These are phyloP conservation scores for Crossocerus cetratus DNA, from an alignment of 2,888 invertebrate species.

Conservation along the genomic window DNA sequence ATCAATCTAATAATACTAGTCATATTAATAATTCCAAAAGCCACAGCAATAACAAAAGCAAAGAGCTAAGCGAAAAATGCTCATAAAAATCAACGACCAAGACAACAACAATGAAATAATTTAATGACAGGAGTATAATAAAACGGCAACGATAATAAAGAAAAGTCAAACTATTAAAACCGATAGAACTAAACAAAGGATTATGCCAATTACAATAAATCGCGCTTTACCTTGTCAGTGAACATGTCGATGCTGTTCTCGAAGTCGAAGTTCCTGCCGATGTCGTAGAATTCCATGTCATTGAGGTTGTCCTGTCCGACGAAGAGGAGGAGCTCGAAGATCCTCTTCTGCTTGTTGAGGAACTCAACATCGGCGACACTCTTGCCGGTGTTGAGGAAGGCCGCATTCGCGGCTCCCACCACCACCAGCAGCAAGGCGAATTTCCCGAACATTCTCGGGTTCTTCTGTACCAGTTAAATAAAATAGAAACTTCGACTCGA, in stretches of 20 bases:
- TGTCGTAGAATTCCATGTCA: conserved; percentile 68
- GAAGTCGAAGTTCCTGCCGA: conserved; percentile 69
- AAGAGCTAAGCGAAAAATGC: no score
- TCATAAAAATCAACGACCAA: no score
- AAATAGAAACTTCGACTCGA: no score
- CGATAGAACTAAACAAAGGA: background rate
- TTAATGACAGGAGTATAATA: no score
- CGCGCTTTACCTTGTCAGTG: conserved; percentile 66
- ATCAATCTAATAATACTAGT: no score
- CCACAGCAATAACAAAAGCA: no score
- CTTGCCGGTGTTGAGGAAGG: background rate
- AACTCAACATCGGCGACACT: conserved; percentile 70
- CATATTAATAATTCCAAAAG: no score
- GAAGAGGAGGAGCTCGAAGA: conserved; percentile 72
- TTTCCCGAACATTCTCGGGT: no score
- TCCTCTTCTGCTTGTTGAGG: conserved; percentile 72
- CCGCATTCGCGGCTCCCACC: background rate
- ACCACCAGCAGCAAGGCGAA: background rate
- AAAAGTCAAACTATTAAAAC: background rate
- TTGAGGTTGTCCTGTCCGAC: conserved; percentile 65
- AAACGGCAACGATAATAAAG: no score
- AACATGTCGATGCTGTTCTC: conserved; percentile 68
- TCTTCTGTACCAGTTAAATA: no score
- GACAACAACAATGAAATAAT: no score
- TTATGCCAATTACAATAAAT: background rate